Percentiles rank a stretch among this genome's conserved stretches.
Evolutionary conservation across 2,797 vertebrate genomes (phyloP).

Genomic region (Telmatherina bonti): DNA sequence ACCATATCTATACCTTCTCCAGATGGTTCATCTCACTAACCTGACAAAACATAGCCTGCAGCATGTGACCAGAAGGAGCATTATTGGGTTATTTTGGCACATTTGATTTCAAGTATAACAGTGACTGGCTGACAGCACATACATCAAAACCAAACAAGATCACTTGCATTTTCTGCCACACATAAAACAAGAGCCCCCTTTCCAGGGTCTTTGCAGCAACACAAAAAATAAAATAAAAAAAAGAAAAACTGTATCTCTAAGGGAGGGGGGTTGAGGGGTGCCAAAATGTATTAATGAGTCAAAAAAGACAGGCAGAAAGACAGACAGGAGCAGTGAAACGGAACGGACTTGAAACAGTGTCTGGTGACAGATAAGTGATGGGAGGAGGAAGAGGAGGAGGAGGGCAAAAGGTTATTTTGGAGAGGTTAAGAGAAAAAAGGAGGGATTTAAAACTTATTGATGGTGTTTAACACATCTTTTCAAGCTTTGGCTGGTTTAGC

Average conservation of each 20-base stretch:
- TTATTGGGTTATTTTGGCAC: conserved; percentile 67
- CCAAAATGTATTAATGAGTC: conserved; percentile 65
- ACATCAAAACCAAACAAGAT: conserved; percentile 35
- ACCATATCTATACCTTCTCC: conserved; percentile 61
- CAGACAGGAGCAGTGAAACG: conserved; percentile 70
- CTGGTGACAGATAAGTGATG: conserved; percentile 68
- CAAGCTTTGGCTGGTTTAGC: conserved; percentile 1
- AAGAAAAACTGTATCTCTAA: conserved; percentile 37
- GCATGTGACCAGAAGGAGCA: conserved; percentile 59
- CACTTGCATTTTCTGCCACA: conserved; percentile 23
- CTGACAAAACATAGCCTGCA: conserved; percentile 67
- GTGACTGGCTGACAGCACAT: conserved; percentile 46
- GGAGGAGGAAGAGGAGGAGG: conserved; percentile 28
- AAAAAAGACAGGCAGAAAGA: conserved; percentile 52
- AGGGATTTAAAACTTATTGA: conserved; percentile 42
- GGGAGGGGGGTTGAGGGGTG: conserved; percentile 19
- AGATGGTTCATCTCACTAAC: conserved; percentile 62
- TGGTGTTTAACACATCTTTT: conserved; percentile 4
- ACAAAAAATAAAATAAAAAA: background rate
- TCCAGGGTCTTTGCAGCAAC: conserved; percentile 17
- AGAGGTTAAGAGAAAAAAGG: conserved; percentile 37
- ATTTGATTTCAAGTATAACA: conserved; percentile 56
- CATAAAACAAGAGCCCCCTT: conserved; percentile 44
- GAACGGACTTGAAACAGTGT: conserved; percentile 72
- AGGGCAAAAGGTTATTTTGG: conserved; percentile 25